Percentiles rank a stretch among this genome's conserved stretches.
phyloP scores from a whole-genome alignment of 2,797 vertebrate genomes.

The Gymnopithys bicolor region DNA sequence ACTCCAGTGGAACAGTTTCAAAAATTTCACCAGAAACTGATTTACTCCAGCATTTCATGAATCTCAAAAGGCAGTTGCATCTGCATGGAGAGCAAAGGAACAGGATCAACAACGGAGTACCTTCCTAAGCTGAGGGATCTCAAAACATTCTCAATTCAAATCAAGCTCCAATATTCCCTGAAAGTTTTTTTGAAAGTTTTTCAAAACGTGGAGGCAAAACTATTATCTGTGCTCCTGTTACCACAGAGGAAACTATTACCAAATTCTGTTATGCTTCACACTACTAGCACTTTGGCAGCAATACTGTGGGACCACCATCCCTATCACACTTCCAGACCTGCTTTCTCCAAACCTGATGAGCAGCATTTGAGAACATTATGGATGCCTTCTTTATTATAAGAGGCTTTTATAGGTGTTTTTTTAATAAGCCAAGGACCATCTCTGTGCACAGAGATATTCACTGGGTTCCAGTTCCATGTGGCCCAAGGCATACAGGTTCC shows the following conservation, averaged over 20 bases:
- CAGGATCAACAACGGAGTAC: accelerated
- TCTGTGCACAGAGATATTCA: accelerated
- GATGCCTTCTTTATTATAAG: background rate
- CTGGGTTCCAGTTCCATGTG: accelerated
- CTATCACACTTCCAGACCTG: background rate
- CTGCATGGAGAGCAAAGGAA: background rate
- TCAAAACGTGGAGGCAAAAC: background rate
- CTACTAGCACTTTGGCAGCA: background rate
- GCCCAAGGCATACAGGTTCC: no score
- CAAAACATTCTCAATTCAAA: background rate
- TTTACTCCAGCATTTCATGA: background rate
- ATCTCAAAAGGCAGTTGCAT: background rate
- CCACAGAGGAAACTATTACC: background rate
- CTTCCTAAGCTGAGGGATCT: background rate
- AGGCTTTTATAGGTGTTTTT: background rate
- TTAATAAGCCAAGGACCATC: background rate
- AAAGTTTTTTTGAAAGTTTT: background rate
- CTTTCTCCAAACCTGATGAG: background rate
- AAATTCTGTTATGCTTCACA: background rate
- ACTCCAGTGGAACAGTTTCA: background rate
- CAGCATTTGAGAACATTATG: background rate
- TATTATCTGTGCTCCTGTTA: background rate
- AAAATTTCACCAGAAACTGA: background rate
- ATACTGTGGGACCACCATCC: background rate
- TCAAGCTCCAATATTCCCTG: background rate